A percentile compares a stretch with the other conserved stretches of the same genome.
Evolutionary conservation across 2,888 invertebrate genomes (phyloP).

Genomic region (Mesoligia furuncula): DNA sequence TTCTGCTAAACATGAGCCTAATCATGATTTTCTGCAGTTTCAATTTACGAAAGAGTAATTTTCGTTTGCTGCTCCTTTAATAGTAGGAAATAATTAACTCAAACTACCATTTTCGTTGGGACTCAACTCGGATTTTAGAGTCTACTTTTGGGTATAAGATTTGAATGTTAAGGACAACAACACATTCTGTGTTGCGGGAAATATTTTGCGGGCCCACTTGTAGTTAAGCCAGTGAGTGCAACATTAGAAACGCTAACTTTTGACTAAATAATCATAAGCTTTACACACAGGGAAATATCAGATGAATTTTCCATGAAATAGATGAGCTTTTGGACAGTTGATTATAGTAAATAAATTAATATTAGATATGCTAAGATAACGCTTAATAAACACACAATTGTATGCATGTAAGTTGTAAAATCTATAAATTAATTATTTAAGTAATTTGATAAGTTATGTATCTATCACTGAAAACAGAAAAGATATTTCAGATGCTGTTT

Average conservation of each 20-base stretch:
- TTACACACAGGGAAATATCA: background rate
- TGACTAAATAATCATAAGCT: background rate
- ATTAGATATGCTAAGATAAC: background rate
- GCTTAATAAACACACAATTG: background rate
- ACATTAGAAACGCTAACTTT: background rate
- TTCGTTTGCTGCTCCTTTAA: background rate
- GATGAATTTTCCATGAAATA: background rate
- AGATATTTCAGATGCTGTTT: no score
- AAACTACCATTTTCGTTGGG: background rate
- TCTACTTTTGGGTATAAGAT: background rate
- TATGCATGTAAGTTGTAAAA: no score
- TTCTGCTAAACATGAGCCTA: background rate
- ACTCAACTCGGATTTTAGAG: background rate
- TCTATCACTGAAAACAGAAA: background rate
- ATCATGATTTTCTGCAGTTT: background rate
- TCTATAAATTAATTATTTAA: background rate
- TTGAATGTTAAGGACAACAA: background rate
- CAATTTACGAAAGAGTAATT: background rate
- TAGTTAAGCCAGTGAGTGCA: background rate
- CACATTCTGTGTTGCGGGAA: background rate
- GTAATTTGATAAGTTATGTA: background rate
- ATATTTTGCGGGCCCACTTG: no score
- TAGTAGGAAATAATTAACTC: background rate
- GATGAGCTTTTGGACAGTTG: background rate
- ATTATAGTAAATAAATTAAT: background rate